Conservation (phyloP, 53 echinoderm and acorn worm species). For the Pentamera pediparva region DNA sequence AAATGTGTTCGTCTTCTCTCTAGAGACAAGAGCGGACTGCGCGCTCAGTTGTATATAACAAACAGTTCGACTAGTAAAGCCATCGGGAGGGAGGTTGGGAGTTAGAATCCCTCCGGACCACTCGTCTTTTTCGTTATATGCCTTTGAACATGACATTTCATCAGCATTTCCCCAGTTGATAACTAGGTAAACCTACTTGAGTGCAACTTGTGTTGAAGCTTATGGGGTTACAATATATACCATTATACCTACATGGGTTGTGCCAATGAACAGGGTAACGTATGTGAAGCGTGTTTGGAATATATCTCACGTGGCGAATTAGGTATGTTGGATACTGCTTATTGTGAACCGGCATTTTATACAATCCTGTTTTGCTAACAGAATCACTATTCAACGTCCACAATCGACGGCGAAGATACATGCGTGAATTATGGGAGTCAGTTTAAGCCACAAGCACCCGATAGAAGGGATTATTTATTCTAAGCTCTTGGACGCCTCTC, state of each 20-base stretch:
- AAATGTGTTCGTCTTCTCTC: slow-evolving; percentile 10
- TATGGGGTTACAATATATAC: not conserved
- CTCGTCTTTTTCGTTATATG: slow-evolving; percentile 3
- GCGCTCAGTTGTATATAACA: not conserved
- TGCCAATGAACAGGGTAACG: not conserved
- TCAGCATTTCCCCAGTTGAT: not conserved
- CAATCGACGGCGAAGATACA: slow-evolving; percentile 1
- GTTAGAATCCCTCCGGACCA: not conserved
- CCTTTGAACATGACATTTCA: not conserved
- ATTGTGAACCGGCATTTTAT: not conserved
- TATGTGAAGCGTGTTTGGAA: not conserved
- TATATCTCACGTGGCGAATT: not conserved
- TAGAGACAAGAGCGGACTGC: slow-evolving; percentile 5
- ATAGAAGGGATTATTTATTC: too few relatives aligned
- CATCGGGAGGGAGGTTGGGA: not conserved
- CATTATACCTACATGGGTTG: slow-evolving; percentile 1
- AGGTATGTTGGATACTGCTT: not conserved
- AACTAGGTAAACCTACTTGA: slow-evolving; percentile 10
- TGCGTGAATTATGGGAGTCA: too few relatives aligned
- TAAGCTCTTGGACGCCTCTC: too few relatives aligned
- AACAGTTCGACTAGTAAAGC: slow-evolving; percentile 1
- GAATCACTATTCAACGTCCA: slow-evolving; percentile 2
- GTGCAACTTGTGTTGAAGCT: slow-evolving; percentile 14
- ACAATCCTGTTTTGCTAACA: not conserved
- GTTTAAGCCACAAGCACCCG: not conserved